Percentiles rank a stretch among this genome's conserved stretches.
Evolutionary conservation across 2,113 vertebrate genomes (phyloP).

Genomic region (Ondatra zibethicus): DNA sequence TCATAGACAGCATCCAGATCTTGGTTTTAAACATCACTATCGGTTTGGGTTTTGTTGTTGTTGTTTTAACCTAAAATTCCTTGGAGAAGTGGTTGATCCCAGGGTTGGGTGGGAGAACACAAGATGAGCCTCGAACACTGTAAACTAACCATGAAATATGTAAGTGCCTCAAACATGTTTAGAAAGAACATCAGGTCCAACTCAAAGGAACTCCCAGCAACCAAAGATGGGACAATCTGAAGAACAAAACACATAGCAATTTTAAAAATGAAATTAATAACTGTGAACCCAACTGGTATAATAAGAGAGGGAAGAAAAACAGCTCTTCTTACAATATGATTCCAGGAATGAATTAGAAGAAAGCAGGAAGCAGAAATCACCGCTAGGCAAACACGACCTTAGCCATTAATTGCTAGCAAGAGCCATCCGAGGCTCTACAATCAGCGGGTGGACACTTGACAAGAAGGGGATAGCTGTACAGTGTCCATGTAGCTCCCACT

Average conservation of each 20-base stretch:
- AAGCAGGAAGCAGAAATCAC: background rate
- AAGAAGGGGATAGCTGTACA: background rate
- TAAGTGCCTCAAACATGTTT: background rate
- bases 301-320: background rate
- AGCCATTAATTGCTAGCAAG: background rate
- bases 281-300: background rate
- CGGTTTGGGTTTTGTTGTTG: background rate
- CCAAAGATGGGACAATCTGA: background rate
- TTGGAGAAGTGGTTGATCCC: background rate
- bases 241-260: background rate
- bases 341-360: background rate
- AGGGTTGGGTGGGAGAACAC: background rate
- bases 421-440: background rate
- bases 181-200: background rate
- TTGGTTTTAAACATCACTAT: slow-evolving; percentile 61
- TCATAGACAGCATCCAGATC: slow-evolving; percentile 1
- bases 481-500: background rate
- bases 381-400: background rate
- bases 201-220: background rate
- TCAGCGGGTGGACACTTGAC: background rate
- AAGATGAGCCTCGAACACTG: background rate
- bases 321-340: background rate
- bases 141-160: background rate
- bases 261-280: slow-evolving; percentile 7
- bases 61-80: background rate